phyloP scores from a whole-genome alignment of 2,113 vertebrate genomes.

The Notothenia rossii region DNA sequence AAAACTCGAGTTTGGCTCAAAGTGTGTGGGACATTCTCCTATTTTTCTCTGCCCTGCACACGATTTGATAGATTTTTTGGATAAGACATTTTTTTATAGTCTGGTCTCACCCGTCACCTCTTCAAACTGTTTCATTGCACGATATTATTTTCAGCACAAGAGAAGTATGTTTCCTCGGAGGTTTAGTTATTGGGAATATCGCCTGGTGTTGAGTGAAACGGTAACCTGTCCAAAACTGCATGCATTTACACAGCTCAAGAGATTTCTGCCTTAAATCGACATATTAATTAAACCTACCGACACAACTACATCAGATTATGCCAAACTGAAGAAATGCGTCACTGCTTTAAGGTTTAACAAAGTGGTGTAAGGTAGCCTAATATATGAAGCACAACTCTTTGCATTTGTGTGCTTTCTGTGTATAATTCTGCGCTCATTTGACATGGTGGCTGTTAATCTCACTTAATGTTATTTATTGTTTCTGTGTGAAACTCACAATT shows the following conservation, averaged over 20 bases:
- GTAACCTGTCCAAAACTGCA: neutral
- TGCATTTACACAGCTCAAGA: slow-evolving; percentile 29
- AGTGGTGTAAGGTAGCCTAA: neutral
- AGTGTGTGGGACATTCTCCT: neutral
- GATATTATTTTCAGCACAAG: slow-evolving; percentile 47
- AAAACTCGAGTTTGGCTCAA: slow-evolving; percentile 12
- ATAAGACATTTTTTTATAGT: neutral
- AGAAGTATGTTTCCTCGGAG: slow-evolving; percentile 7
- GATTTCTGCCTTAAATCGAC: slow-evolving; percentile 28
- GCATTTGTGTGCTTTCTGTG: neutral
- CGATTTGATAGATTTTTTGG: neutral
- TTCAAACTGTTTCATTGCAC: slow-evolving; percentile 14
- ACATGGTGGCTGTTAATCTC: slow-evolving; percentile 15
- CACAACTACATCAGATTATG: slow-evolving; percentile 70
- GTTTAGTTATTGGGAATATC: slow-evolving; percentile 20
- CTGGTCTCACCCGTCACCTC: slow-evolving; percentile 30
- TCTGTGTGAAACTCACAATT: slow-evolving; percentile 1
- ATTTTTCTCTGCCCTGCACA: neutral
- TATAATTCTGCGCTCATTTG: neutral
- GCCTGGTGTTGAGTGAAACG: slow-evolving; percentile 41
- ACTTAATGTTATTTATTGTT: slow-evolving; percentile 44
- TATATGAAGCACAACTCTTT: neutral
- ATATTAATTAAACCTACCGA: slow-evolving; percentile 57
- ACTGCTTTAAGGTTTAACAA: neutral
- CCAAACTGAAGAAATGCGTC: slow-evolving; percentile 43